Evolutionary conservation across 2,888 invertebrate species (phyloP).

Genomic region (Psylliodes chrysocephalus): DNA sequence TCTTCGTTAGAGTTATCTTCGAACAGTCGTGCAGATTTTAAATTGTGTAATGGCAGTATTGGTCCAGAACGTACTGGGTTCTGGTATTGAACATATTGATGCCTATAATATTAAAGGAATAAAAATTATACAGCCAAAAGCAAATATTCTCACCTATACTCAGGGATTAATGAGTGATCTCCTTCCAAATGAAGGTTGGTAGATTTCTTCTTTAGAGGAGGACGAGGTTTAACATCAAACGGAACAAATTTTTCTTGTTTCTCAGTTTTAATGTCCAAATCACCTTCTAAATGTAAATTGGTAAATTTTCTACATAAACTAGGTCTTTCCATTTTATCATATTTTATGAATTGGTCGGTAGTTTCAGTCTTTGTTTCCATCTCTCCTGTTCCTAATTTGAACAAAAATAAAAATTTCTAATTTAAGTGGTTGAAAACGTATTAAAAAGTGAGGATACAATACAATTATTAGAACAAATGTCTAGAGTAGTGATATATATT

Average conservation of each 20-base stretch:
- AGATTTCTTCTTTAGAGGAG: conserved; percentile 60
- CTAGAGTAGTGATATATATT: no score
- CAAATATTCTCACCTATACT: conserved; percentile 59
- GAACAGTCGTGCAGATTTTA: conserved; percentile 63
- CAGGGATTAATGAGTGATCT: conserved; percentile 63
- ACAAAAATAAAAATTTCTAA: no score
- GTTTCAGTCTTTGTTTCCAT: conserved; percentile 66
- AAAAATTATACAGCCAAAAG: no score
- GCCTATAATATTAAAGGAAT: no score
- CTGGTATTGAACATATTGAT: conserved; percentile 56
- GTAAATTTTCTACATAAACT: conserved; percentile 62
- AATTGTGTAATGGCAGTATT: conserved; percentile 55
- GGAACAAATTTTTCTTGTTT: conserved; percentile 62
- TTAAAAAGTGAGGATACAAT: no score
- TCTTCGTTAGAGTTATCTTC: conserved; percentile 62
- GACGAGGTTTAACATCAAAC: conserved; percentile 62
- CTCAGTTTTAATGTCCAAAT: conserved; percentile 61
- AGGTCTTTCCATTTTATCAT: conserved; percentile 63
- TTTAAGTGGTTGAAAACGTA: no score
- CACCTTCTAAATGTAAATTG: conserved; percentile 66
- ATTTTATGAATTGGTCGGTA: conserved; percentile 65
- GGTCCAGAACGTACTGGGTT: conserved; percentile 51
- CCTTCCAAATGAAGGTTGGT: conserved; percentile 65
- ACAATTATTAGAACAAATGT: no score
- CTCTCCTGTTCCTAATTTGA: conserved; percentile 52